Percentiles rank a stretch among this genome's conserved stretches.
phyloP scores from a whole-genome alignment of 1,140 invertebrate genomes.

The Formica exsecta region DNA sequence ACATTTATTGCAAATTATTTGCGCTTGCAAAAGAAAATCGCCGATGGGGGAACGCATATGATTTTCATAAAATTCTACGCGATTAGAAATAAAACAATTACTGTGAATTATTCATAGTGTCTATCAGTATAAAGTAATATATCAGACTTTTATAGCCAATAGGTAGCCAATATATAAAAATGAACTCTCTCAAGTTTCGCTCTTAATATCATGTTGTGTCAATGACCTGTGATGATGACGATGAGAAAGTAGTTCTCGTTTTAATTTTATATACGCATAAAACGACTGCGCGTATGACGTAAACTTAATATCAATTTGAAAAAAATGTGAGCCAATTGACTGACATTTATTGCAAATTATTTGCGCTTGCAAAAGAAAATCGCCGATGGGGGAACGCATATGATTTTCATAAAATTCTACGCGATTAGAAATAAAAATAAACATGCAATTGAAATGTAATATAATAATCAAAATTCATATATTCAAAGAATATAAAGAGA shows the following conservation, averaged over 20 bases:
- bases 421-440: neutral
- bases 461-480: neutral
- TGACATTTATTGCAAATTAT: conserved; percentile 25
- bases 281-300: conserved; percentile 6
- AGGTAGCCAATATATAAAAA: too few relatives aligned
- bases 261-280: conserved; percentile 30
- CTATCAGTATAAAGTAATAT: neutral
- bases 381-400: neutral
- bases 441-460: neutral
- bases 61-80: neutral
- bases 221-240: conserved; percentile 17
- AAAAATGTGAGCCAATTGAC: conserved; percentile 11
- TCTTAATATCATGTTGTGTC: conserved; percentile 10
- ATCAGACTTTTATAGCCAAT: neutral
- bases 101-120: conserved; percentile 25
- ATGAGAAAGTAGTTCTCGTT: conserved; percentile 41
- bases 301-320: conserved; percentile 35
- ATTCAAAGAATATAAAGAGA: neutral
- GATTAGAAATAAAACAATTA: neutral
- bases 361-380: conserved; percentile 22
- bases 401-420: neutral
- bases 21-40: conserved; percentile 20
- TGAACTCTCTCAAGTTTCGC: conserved; percentile 17
- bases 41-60: neutral
- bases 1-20: conserved; percentile 21